phyloP scores from a whole-genome alignment of 2,113 vertebrate genomes.

The Artemisiospiza belli region DNA sequence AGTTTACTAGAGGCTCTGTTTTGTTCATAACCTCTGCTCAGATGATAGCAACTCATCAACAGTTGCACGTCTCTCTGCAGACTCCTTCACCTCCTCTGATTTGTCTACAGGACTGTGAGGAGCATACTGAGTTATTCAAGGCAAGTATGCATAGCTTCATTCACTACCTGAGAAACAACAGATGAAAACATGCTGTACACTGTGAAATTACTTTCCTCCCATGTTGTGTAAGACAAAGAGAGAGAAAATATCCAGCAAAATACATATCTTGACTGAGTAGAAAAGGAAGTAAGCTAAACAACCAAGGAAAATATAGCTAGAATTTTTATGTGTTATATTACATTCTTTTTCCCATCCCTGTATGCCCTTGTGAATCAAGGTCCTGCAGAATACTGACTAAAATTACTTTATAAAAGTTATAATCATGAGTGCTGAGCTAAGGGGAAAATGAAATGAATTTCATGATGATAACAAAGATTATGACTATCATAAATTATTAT shows the following conservation, averaged over 20 bases:
- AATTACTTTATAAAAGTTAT: conserved; percentile 26
- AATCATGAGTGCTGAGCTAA: conserved; percentile 27
- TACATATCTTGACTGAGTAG: not conserved
- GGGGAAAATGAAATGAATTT: not conserved
- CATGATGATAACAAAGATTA: conserved; percentile 21
- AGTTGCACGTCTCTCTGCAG: not conserved
- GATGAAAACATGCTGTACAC: not conserved
- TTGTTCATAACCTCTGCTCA: not conserved
- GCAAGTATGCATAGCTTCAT: not conserved
- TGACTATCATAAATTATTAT: not conserved
- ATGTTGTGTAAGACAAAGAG: not conserved
- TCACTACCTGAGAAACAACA: not conserved
- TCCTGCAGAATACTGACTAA: not conserved
- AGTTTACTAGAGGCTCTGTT: not conserved
- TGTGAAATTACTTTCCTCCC: not conserved
- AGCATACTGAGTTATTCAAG: not conserved
- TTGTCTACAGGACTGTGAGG: not conserved
- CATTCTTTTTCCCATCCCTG: not conserved
- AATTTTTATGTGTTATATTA: not conserved
- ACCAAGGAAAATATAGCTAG: not conserved
- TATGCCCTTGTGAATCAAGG: not conserved
- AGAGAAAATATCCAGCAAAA: not conserved
- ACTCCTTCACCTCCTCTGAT: not conserved
- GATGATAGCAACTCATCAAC: rapidly evolving
- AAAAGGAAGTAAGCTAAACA: not conserved